phyloP scores from a whole-genome alignment of 2,888 invertebrate species.

The Sepioteuthis lessoniana region DNA sequence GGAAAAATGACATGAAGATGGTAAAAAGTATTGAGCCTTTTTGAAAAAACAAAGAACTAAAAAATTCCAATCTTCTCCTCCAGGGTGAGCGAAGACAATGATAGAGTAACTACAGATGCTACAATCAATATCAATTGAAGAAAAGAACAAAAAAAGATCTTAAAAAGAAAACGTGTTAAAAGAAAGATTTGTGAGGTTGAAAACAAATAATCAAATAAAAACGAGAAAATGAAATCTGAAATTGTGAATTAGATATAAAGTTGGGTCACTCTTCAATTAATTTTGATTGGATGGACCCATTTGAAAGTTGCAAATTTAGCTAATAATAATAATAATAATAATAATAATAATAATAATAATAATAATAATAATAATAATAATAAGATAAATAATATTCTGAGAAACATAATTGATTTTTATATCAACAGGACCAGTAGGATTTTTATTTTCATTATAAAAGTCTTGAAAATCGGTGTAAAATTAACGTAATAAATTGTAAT shows the following conservation, averaged over 20 bases:
- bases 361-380: too few relatives aligned
- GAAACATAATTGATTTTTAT: too few relatives aligned
- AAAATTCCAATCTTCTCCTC: not conserved
- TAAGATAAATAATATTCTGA: too few relatives aligned
- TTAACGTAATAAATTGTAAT: not conserved
- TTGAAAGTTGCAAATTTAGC: not conserved
- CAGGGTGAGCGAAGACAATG: not conserved
- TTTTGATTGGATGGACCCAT: not conserved
- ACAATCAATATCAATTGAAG: not conserved
- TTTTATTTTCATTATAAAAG: not conserved
- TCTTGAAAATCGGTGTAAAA: not conserved
- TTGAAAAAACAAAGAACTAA: not conserved
- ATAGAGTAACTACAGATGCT: conserved; percentile 33
- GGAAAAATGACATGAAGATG: not conserved
- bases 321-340: not conserved
- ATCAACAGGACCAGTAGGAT: too few relatives aligned
- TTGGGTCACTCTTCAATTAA: not conserved
- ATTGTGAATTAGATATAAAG: not conserved
- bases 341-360: not conserved
- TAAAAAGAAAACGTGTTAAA: too few relatives aligned
- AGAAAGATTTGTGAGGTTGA: not conserved
- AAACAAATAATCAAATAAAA: not conserved
- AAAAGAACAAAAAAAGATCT: not conserved
- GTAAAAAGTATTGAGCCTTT: not conserved
- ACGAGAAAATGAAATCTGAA: not conserved